Conservation (phyloP, 2,797 vertebrate genomes). For the Leuciscus waleckii region DNA sequence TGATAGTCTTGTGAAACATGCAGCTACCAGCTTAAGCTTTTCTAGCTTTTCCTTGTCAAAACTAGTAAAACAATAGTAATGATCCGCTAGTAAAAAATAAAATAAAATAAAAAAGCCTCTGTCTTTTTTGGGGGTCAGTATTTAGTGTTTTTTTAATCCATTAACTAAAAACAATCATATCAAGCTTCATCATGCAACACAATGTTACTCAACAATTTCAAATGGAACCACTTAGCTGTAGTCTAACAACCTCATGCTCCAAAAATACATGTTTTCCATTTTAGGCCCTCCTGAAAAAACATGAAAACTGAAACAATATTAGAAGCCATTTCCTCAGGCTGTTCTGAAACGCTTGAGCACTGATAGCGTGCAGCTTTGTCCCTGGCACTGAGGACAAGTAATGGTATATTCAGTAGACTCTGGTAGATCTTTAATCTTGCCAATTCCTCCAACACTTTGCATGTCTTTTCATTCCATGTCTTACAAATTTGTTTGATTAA, state of each 20-base stretch:
- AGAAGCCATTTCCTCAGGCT: conserved; percentile 76
- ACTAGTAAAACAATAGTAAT: not conserved
- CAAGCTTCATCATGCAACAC: conserved; percentile 33
- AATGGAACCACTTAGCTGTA: conserved; percentile 73
- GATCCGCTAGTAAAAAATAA: not conserved
- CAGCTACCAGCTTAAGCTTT: not conserved
- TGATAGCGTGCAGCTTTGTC: conserved; percentile 75
- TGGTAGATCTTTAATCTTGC: conserved; percentile 69
- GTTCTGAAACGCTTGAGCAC: conserved; percentile 75
- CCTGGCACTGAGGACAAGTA: conserved; percentile 66
- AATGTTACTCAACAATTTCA: conserved; percentile 61
- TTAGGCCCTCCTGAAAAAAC: conserved; percentile 72
- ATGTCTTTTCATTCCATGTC: conserved; percentile 66
- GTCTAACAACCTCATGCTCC: conserved; percentile 73
- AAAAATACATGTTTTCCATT: conserved; percentile 78
- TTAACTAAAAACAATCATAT: not conserved
- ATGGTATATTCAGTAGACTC: conserved; percentile 65
- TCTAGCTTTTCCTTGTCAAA: not conserved
- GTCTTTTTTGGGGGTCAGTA: not conserved
- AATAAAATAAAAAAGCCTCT: not conserved
- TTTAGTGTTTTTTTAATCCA: not conserved
- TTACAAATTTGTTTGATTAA: conserved; percentile 39
- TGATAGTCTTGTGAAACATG: not conserved
- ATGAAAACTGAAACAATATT: conserved; percentile 82
- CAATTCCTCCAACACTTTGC: conserved; percentile 64